These are phyloP conservation scores for Pristiophorus japonicus DNA, from an alignment of 2,113 vertebrate genomes.

Conservation along the genomic window DNA sequence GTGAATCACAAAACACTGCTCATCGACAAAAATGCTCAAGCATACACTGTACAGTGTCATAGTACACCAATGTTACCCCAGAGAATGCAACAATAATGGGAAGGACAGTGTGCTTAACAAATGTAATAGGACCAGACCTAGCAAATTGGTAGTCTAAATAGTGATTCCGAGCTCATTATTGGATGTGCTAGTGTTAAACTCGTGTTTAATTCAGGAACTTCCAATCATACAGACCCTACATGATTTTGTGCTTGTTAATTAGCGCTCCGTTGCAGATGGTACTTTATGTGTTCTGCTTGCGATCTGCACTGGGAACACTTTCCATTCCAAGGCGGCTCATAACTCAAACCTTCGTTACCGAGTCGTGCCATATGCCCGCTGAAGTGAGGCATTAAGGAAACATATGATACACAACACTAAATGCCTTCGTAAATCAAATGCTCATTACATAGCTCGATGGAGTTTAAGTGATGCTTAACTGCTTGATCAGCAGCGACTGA, in stretches of 20 bases:
- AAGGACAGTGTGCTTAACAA: neutral
- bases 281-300: neutral
- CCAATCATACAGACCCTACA: neutral
- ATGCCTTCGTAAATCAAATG: neutral
- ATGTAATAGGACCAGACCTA: neutral
- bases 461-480: neutral
- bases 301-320: too few species aligned
- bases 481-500: constrained; percentile 6
- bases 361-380: neutral
- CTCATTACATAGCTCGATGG: neutral
- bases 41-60: too few species aligned
- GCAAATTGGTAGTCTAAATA: neutral
- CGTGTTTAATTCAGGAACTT: neutral
- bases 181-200: neutral
- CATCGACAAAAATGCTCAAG: too few species aligned
- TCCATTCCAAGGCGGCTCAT: neutral
- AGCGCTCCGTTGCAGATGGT: neutral
- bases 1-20: too few species aligned
- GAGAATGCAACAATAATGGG: too few species aligned
- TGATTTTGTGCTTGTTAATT: neutral
- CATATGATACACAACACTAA: neutral
- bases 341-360: neutral
- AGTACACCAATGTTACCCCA: too few species aligned
- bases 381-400: neutral
- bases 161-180: neutral